These are phyloP conservation scores for Drosophila littoralis DNA, from an alignment of 1,140 invertebrate species.

Conservation along the genomic window DNA sequence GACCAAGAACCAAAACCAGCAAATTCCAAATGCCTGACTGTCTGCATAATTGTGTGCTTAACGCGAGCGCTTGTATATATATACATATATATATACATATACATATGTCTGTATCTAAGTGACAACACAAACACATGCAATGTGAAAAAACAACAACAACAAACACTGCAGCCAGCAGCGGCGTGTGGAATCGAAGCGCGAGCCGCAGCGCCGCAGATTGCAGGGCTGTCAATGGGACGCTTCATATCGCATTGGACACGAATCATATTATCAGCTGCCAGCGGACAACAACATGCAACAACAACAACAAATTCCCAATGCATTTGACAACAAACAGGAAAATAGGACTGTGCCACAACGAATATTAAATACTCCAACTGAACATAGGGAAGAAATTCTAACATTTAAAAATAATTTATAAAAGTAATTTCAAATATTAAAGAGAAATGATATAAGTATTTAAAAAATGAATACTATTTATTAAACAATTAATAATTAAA, in stretches of 20 bases:
- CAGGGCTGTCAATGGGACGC: constrained; percentile 50
- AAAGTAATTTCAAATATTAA: not conserved
- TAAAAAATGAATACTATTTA: too few relatives aligned
- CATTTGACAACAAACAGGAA: constrained; percentile 33
- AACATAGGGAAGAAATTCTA: not conserved
- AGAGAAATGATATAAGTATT: not conserved
- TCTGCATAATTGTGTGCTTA: constrained; percentile 82
- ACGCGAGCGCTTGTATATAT: constrained; percentile 64
- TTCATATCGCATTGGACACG: constrained; percentile 64
- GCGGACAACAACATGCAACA: constrained; percentile 23
- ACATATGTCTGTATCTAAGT: constrained; percentile 51
- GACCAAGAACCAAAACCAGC: constrained; percentile 17
- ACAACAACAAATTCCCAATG: constrained; percentile 47
- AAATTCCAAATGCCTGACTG: constrained; percentile 80
- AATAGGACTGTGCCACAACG: not conserved
- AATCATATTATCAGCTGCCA: constrained; percentile 70
- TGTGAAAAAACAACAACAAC: constrained; percentile 58
- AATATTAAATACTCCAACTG: constrained; percentile 7
- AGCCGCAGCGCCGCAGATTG: constrained; percentile 44
- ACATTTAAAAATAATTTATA: not conserved
- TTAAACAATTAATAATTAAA: too few relatives aligned
- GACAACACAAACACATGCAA: constrained; percentile 62
- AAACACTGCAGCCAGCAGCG: constrained; percentile 12
- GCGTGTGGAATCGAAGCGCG: constrained; percentile 53
- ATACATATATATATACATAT: constrained; percentile 4